These are phyloP conservation scores for Neopipo cinnamomea DNA, from an alignment of 2,113 vertebrate genomes.

Conservation along the genomic window DNA sequence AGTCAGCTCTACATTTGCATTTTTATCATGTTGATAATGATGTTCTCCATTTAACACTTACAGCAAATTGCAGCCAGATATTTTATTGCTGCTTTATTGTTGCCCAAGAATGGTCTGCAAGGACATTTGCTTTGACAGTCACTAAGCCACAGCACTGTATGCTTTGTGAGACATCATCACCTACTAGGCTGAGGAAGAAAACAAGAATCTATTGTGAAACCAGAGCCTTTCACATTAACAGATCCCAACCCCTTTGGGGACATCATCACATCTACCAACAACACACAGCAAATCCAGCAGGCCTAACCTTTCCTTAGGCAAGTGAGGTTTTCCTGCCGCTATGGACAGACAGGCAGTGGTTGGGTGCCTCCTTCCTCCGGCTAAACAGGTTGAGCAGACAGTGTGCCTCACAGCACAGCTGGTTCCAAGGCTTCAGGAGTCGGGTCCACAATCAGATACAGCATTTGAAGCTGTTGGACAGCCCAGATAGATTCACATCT, in stretches of 20 bases:
- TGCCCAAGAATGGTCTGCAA: not conserved
- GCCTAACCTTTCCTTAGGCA: not conserved
- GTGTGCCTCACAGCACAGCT: not conserved
- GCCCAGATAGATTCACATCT: not conserved
- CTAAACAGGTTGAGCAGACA: not conserved
- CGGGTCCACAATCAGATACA: not conserved
- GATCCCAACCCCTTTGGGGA: not conserved
- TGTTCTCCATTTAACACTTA: not conserved
- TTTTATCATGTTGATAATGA: not conserved
- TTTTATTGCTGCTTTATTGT: not conserved
- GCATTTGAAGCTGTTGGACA: not conserved
- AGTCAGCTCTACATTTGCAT: not conserved
- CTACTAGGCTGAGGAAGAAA: not conserved
- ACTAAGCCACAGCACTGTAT: not conserved
- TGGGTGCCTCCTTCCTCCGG: not conserved
- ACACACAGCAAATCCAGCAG: not conserved
- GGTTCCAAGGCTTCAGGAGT: not conserved
- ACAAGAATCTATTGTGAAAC: not conserved
- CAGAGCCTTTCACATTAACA: not conserved
- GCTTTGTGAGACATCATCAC: not conserved
- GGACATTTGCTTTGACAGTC: not conserved
- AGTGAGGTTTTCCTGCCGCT: not conserved
- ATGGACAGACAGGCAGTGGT: not conserved
- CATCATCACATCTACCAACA: not conserved
- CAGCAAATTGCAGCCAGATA: not conserved